Evolutionary conservation across 2,113 vertebrate species (phyloP), one percentile per base, ranked within the genome.

Genomic region (Sceloporus undulatus): DNA sequence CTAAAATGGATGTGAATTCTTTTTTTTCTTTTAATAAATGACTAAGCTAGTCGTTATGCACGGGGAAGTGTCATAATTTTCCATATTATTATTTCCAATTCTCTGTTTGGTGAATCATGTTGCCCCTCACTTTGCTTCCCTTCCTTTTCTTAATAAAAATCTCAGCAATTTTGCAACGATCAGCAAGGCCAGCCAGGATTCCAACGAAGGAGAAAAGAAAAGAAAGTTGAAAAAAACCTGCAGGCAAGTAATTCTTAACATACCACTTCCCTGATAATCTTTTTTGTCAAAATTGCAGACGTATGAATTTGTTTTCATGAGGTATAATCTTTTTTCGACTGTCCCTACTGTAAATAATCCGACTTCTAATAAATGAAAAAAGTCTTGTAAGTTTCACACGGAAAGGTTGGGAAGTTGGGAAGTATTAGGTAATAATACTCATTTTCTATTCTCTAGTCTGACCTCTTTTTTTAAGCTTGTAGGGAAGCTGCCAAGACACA

Each of bases 101-200:
- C 0, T 65, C 62, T 62, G 0, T 11, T 0, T 9, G 0, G 1
- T 18, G 90, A 48, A 38, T 42, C 89, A 73, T 62, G 75, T n/a
- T 86, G 89, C n/a, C 77, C 91, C 88, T 77, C 25, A 86, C 86
- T n/a, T 87, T 34, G 65, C 40, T 54, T 79, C 48, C 4, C 48
- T 48, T 48, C 48, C 48, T 62, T 82, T 94, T 96, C 97, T 97
- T 97, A 97, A 96, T 91, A 91, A 52, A 88, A 77, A 73, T 18
- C 54, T 68, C 95, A 99, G 98, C 98, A 99, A 91, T 99, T 99
- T 94, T 98, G 98, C 92, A n/a, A n/a, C 97, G 98, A 94, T 99
- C 99, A 75, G 98, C 99, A 88, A 97, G 98, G 95, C 99, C 98
- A 99, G 91, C 97, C 95, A 86, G n/a, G 98, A 98, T 83, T 81